Conservation (phyloP, 2,797 vertebrate species). For the Gadopsis marmoratus region DNA sequence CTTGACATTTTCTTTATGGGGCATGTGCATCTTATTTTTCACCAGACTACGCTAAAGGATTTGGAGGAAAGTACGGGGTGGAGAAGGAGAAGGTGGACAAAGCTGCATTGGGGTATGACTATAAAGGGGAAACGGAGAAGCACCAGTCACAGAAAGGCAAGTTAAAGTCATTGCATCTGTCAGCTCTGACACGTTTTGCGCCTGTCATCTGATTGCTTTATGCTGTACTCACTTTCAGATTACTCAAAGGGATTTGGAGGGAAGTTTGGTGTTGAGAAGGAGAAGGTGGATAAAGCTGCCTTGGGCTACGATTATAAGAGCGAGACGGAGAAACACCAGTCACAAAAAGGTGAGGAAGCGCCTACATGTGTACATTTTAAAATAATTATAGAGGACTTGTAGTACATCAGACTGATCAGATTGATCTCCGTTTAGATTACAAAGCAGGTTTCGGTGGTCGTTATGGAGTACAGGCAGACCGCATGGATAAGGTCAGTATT, state of each 20-base stretch:
- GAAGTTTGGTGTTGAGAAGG: slow-evolving; percentile 91
- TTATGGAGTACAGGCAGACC: slow-evolving; percentile 92
- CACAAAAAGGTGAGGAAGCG: slow-evolving; percentile 83
- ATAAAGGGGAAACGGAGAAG: slow-evolving; percentile 90
- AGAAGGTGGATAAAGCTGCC: slow-evolving; percentile 88
- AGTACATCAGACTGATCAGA: slow-evolving; percentile 9
- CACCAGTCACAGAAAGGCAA: slow-evolving; percentile 91
- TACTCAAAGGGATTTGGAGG: slow-evolving; percentile 94
- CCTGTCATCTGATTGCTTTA: background rate
- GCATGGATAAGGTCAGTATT: slow-evolving; percentile 91
- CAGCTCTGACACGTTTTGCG: background rate
- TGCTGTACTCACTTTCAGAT: slow-evolving; percentile 75
- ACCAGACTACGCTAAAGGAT: slow-evolving; percentile 78
- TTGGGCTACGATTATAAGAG: slow-evolving; percentile 84
- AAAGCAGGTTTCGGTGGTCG: slow-evolving; percentile 94
- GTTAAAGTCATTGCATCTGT: background rate
- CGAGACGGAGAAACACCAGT: slow-evolving; percentile 86
- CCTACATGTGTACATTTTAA: background rate
- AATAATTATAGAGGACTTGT: background rate
- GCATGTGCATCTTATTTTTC: background rate
- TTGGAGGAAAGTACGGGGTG: slow-evolving; percentile 91
- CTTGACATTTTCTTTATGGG: background rate
- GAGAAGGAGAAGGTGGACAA: slow-evolving; percentile 92
- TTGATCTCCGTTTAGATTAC: slow-evolving; percentile 86
- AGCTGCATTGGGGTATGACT: slow-evolving; percentile 90